A percentile compares a stretch with the other conserved stretches of the same genome.
These are phyloP conservation scores for Steinernema hermaphroditum DNA, from an alignment of 2,888 invertebrate genomes.

Conservation along the genomic window DNA sequence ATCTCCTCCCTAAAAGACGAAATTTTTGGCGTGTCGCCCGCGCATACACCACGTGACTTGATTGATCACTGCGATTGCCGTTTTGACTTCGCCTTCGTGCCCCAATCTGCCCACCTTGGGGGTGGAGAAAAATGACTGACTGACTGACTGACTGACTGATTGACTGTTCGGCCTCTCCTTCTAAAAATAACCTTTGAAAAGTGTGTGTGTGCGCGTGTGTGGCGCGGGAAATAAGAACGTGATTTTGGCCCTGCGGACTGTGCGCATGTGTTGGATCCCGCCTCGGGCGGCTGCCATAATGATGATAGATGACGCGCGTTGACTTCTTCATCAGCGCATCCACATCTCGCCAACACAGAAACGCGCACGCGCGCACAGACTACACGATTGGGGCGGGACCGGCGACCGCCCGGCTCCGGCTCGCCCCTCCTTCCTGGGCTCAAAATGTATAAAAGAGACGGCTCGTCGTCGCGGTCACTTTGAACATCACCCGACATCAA, in stretches of 20 bases:
- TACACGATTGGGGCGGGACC: neutral
- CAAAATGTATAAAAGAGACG: constrained; percentile 22
- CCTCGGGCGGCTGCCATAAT: constrained; percentile 19
- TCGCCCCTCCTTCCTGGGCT: neutral
- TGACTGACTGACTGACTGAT: neutral
- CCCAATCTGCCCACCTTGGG: neutral
- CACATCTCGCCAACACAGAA: constrained; percentile 12
- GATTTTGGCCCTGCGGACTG: neutral
- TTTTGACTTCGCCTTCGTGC: neutral
- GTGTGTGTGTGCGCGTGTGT: neutral
- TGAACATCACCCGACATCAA: constrained; percentile 24
- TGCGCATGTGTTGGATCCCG: neutral
- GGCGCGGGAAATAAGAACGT: neutral
- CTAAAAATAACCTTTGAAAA: constrained; percentile 20
- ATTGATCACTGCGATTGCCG: neutral
- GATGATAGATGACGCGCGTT: constrained; percentile 16
- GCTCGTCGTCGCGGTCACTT: constrained; percentile 17
- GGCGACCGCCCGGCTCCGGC: constrained; percentile 7
- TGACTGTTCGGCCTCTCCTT: neutral
- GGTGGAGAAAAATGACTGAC: neutral
- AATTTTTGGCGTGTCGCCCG: constrained; percentile 21
- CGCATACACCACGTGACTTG: constrained; percentile 25
- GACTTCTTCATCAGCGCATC: neutral
- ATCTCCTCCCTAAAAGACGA: neutral
- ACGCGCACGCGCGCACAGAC: constrained; percentile 21